These are phyloP conservation scores for Poeciliopsis paucimaculata DNA, from an alignment of 2,797 vertebrate species.

Conservation along the genomic window DNA sequence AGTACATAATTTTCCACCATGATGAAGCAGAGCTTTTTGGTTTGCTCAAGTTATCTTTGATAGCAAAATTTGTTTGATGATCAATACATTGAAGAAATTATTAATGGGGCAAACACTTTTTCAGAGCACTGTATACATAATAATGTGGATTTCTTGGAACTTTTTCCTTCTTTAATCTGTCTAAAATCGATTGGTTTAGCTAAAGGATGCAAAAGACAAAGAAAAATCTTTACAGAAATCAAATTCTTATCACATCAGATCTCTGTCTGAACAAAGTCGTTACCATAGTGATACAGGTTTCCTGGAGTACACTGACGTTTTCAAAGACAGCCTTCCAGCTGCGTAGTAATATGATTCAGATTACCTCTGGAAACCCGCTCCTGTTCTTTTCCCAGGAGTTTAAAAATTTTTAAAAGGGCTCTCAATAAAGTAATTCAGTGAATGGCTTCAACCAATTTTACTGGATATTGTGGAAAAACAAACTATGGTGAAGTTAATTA, in stretches of 20 bases:
- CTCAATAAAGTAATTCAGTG: constrained; percentile 3
- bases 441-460: not conserved
- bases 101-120: not conserved
- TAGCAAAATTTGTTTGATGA: not conserved
- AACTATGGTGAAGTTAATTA: not conserved
- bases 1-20: not conserved
- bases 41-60: not conserved
- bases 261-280: not conserved
- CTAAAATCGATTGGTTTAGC: not conserved
- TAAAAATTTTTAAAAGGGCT: not conserved
- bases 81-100: not conserved
- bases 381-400: not conserved
- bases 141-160: not conserved
- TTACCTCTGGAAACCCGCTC: not conserved
- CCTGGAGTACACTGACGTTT: not conserved
- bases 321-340: not conserved
- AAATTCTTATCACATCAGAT: no score
- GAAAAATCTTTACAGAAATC: no score
- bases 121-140: not conserved
- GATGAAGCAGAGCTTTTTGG: not conserved
- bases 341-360: not conserved
- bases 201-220: not conserved
- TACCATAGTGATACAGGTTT: not conserved
- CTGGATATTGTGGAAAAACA: not conserved
- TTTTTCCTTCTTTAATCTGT: not conserved